Conservation (phyloP, 2,888 invertebrate genomes). For the Caenorhabditis uteleia region DNA sequence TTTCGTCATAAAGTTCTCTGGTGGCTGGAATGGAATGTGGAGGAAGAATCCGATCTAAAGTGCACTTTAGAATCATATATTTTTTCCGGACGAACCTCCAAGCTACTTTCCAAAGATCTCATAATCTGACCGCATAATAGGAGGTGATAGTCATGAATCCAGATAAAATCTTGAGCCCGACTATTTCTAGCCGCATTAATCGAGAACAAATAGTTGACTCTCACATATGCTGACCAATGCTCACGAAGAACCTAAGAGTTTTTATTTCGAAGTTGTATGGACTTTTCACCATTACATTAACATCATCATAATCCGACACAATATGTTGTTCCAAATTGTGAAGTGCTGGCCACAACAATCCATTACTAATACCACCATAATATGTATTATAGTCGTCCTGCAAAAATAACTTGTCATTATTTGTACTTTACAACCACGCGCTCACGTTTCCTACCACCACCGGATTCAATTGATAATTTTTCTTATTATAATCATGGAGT, state of each 20-base stretch:
- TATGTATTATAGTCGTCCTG: slow-evolving; percentile 63
- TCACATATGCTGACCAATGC: slow-evolving; percentile 63
- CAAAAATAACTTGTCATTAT: neutral
- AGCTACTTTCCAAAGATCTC: slow-evolving; percentile 57
- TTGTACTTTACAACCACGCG: neutral
- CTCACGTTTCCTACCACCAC: slow-evolving; percentile 53
- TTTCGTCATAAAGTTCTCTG: slow-evolving; percentile 61
- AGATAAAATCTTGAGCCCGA: slow-evolving; percentile 63
- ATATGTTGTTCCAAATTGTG: slow-evolving; percentile 63
- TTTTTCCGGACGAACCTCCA: slow-evolving; percentile 45
- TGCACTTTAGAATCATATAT: neutral
- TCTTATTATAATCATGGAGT: slow-evolving; percentile 60
- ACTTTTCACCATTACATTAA: slow-evolving; percentile 14
- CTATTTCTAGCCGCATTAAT: slow-evolving; percentile 64
- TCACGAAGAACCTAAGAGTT: slow-evolving; percentile 43
- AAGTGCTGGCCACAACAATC: slow-evolving; percentile 64
- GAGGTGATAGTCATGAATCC: slow-evolving; percentile 66
- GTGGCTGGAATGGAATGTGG: slow-evolving; percentile 64
- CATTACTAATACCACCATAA: slow-evolving; percentile 65
- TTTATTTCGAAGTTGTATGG: neutral
- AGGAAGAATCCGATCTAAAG: slow-evolving; percentile 62
- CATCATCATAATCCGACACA: slow-evolving; percentile 58
- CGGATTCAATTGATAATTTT: slow-evolving; percentile 63
- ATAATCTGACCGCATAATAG: slow-evolving; percentile 64
- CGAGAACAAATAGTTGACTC: slow-evolving; percentile 64